Percentiles rank a stretch among this genome's conserved stretches.
Conservation (phyloP, 2,113 vertebrate species). For the Paramormyrops kingsleyae region DNA sequence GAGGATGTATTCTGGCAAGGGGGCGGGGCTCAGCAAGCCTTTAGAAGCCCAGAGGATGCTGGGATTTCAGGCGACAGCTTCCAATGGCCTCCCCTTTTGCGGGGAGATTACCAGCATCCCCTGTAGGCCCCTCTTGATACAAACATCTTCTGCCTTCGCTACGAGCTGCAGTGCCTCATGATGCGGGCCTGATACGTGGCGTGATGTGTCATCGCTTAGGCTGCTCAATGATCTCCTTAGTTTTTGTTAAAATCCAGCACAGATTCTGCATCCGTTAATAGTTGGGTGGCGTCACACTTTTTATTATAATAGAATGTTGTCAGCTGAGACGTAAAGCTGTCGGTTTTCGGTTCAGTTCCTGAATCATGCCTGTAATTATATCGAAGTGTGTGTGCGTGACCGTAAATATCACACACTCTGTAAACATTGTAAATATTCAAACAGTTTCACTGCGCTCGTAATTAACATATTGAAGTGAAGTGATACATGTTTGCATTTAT, state of each 20-base stretch:
- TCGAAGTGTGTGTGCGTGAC: background rate
- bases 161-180: background rate
- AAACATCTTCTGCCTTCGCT: background rate
- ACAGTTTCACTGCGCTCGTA: background rate
- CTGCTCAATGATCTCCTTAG: background rate
- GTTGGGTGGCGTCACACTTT: background rate
- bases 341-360: background rate
- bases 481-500: background rate
- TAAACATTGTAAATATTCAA: background rate
- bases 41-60: background rate
- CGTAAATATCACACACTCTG: background rate
- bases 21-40: background rate
- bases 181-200: background rate
- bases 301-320: background rate
- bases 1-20: background rate
- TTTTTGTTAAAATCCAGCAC: constrained; percentile 1
- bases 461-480: background rate
- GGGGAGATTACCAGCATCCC: background rate
- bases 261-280: constrained; percentile 38
- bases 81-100: background rate
- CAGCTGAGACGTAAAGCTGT: constrained; percentile 15
- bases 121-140: background rate
- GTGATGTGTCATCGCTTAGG: constrained; percentile 1
- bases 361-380: constrained; percentile 12
- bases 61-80: background rate